Conservation (phyloP, 2,888 invertebrate species). For the Formica aserva region DNA sequence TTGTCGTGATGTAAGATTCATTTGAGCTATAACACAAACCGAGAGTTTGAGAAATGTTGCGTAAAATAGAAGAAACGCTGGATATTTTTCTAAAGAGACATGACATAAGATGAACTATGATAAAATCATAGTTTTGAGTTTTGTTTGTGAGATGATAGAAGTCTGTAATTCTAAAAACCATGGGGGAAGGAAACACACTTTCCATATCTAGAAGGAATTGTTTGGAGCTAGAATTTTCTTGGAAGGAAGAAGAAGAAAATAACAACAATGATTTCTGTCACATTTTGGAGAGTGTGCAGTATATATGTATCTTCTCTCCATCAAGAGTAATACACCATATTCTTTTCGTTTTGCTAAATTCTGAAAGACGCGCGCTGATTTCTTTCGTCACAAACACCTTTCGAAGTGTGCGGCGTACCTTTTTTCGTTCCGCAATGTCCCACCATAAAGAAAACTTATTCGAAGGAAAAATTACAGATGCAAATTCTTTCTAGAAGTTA, state of each 20-base stretch:
- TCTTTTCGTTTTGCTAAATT: neutral
- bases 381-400: constrained; percentile 4
- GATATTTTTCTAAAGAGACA: neutral
- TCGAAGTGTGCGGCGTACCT: neutral
- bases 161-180: neutral
- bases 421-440: neutral
- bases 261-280: neutral
- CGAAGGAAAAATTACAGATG: neutral
- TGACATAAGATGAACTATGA: neutral
- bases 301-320: neutral
- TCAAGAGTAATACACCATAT: neutral
- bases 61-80: neutral
- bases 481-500: neutral
- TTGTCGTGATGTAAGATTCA: neutral
- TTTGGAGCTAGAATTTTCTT: neutral
- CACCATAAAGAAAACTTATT: neutral
- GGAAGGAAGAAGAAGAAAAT: neutral
- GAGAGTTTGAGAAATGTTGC: neutral
- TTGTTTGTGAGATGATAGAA: neutral
- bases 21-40: neutral
- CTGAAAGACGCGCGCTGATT: neutral
- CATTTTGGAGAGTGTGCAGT: neutral
- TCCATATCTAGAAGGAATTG: neutral
- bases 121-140: neutral
- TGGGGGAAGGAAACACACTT: neutral